These are phyloP conservation scores for Tricholaema leucomelas DNA, from an alignment of 2,113 vertebrate species.

Conservation along the genomic window DNA sequence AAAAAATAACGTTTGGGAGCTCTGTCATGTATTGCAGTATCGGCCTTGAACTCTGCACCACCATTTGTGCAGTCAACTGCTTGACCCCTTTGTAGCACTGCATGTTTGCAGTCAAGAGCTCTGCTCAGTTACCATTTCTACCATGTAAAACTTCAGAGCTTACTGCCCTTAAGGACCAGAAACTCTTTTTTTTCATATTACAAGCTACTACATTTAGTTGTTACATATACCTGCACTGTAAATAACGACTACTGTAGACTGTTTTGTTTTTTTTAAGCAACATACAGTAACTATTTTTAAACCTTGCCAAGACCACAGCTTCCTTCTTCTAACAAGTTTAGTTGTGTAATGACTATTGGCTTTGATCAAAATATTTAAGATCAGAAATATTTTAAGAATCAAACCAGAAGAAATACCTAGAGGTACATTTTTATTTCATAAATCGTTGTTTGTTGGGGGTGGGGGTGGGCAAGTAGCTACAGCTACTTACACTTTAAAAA, in stretches of 20 bases:
- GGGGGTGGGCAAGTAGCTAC: background rate
- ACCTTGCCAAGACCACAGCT: background rate
- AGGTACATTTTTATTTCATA: background rate
- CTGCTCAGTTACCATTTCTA: background rate
- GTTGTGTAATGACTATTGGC: background rate
- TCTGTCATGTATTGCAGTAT: background rate
- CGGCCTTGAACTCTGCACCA: background rate
- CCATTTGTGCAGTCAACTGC: background rate
- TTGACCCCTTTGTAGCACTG: background rate
- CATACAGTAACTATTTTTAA: background rate
- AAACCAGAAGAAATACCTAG: background rate
- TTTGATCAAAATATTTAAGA: background rate
- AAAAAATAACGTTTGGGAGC: background rate
- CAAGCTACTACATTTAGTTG: background rate
- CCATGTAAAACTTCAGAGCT: background rate
- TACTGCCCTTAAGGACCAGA: background rate
- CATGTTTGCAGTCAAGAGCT: background rate
- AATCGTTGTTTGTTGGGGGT: background rate
- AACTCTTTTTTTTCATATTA: background rate
- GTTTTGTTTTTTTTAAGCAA: background rate
- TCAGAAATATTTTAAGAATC: background rate
- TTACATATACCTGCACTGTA: background rate
- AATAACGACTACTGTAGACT: background rate
- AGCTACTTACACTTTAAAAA: background rate
- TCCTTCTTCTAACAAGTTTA: background rate